These are phyloP conservation scores for Oedothorax gibbosus DNA, from an alignment of 1,140 invertebrate species.

Conservation along the genomic window DNA sequence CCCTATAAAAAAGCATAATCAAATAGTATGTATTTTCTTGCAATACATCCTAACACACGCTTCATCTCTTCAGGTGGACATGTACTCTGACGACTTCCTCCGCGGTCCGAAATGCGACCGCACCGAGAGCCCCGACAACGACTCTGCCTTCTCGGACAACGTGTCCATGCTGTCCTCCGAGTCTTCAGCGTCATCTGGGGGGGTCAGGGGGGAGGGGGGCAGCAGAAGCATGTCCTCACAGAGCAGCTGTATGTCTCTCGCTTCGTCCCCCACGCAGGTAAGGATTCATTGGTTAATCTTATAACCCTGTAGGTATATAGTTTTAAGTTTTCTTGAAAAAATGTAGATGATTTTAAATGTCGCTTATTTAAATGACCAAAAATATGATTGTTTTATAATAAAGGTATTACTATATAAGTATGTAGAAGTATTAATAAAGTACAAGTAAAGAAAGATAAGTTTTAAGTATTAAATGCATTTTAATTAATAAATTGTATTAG, in stretches of 20 bases:
- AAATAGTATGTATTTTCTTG: too few relatives aligned
- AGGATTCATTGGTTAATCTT: neutral
- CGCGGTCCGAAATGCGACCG: conserved; percentile 67
- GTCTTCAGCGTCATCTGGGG: conserved; percentile 87
- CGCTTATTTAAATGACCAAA: neutral
- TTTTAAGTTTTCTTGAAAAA: neutral
- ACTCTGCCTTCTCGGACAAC: conserved; percentile 97
- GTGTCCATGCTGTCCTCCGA: conserved; percentile 91
- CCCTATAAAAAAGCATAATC: too few relatives aligned
- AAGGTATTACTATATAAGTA: too few relatives aligned
- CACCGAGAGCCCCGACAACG: conserved; percentile 94
- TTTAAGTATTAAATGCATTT: too few relatives aligned
- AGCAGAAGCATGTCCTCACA: conserved; percentile 54
- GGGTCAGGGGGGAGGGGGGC: conserved; percentile 41
- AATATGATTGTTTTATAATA: neutral
- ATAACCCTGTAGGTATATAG: neutral
- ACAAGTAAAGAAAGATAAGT: too few relatives aligned
- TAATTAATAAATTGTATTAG: too few relatives aligned
- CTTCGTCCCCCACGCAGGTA: conserved; percentile 52
- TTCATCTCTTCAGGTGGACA: conserved; percentile 31
- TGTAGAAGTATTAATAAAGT: too few relatives aligned
- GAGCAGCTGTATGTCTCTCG: conserved; percentile 53
- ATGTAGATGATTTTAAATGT: neutral
- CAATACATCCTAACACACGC: too few relatives aligned
- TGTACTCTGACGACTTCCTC: conserved; percentile 53